Evolutionary conservation across 2,113 vertebrate species (phyloP), one percentile per base, ranked within the genome.

Genomic region (Phaethon lepturus): DNA sequence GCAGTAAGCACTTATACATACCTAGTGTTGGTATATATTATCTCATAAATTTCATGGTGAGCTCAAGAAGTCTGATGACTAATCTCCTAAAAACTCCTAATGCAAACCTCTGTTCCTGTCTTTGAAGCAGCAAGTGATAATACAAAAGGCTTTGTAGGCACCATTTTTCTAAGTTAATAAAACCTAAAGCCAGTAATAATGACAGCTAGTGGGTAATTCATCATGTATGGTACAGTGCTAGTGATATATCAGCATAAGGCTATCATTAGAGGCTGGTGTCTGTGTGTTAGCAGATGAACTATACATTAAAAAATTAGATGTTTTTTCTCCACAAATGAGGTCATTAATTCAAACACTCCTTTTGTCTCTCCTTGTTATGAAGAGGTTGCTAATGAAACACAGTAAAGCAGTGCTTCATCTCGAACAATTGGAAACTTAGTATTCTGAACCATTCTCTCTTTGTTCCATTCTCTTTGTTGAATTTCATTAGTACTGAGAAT

Each of bases 281-380:
- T 90, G 8, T 77, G 53, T 80, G 52, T 74, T 89, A 95, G 60
- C 76, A 78, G 91, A 81, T 92, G 67, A 94, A 77, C 63, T 69
- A 3, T 63, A 64, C 88, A 72, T 68, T 86, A 67, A 81, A 93
- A 95, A 92, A 77, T 77, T 35, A 79, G 35, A 17, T 22, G 18
- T 82, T 59, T 49, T 59, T 68, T 35, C 52, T 24, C 23, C n/a
- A 45, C 60, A 53, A 80, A 86, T 86, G 75, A 84, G 79, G 10
- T 88, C 63, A 78, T 94, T 88, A 91, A 89, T 97, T 95, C 76
- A 86, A 88, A 50, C 45, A 24, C 72, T 79, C 72, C 66, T 92
- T 95, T 89, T 95, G 67, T 88, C 72, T 80, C 52, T 81, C 38
- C 33, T 71, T 83, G 40, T 80, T 86, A 59, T 68, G 50, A 94